Percentiles rank a stretch among this genome's conserved stretches.
These are phyloP conservation scores for Chelonia mydas DNA, from an alignment of 2,797 vertebrate genomes.

Conservation along the genomic window DNA sequence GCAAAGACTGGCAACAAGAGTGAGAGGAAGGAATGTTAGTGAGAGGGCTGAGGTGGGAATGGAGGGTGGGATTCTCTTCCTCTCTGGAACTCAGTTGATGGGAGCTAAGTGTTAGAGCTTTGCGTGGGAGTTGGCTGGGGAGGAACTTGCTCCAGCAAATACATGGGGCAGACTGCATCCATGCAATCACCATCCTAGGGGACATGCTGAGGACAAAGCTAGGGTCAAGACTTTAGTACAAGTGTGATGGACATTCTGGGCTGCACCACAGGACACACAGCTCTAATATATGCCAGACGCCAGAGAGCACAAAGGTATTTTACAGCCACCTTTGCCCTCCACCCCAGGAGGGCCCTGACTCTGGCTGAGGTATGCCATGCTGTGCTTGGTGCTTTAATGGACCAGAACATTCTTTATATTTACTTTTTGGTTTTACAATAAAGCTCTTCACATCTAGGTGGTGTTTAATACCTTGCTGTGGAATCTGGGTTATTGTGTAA, in stretches of 20 bases:
- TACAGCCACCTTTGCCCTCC: no score
- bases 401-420: not conserved
- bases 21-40: no score
- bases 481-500: not conserved
- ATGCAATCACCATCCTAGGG: not conserved
- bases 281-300: no score
- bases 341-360: not conserved
- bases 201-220: not conserved
- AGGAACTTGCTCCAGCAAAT: not conserved
- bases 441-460: fast-evolving
- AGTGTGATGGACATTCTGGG: no score
- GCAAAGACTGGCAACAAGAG: no score
- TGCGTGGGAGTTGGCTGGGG: not conserved
- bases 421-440: not conserved
- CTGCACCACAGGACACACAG: no score
- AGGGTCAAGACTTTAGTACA: not conserved
- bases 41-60: not conserved
- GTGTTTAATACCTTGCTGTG: not conserved
- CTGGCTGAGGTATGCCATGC: not conserved
- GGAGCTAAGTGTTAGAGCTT: not conserved
- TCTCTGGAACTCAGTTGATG: not conserved
- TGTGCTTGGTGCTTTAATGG: not conserved
- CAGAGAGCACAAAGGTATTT: no score
- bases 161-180: not conserved
- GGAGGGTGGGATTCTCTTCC: no score